A percentile compares a stretch with the other conserved stretches of the same genome.
Conservation (phyloP, 2,797 vertebrate genomes). For the Perdix hodgsoniae region DNA sequence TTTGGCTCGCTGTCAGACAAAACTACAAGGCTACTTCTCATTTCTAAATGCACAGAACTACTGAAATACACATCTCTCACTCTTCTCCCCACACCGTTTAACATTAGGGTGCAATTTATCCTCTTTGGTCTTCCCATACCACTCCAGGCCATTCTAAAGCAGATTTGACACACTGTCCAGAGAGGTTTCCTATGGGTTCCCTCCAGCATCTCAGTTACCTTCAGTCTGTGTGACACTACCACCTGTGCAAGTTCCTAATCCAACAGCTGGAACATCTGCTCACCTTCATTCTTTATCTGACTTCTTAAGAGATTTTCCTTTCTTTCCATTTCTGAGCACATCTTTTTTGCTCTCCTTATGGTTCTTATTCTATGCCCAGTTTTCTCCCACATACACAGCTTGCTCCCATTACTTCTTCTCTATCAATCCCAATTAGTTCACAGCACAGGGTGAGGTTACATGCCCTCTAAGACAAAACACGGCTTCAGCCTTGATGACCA, state of each 20-base stretch:
- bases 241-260: background rate
- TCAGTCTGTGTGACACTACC: accelerated
- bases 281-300: background rate
- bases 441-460: background rate
- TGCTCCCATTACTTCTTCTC: background rate
- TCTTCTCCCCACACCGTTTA: background rate
- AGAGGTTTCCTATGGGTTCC: background rate
- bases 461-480: background rate
- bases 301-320: background rate
- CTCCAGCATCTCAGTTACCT: background rate
- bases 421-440: background rate
- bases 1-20: background rate
- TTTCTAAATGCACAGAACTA: background rate
- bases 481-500: background rate
- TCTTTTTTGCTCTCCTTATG: background rate
- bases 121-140: background rate
- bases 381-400: background rate
- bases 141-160: background rate
- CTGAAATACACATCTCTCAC: background rate
- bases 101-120: background rate
- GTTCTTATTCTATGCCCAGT: background rate
- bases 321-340: background rate
- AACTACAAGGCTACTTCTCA: background rate
- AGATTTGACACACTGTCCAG: background rate
- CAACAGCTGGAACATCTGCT: background rate